A percentile compares a stretch with the other conserved stretches of the same genome.
Evolutionary conservation across 2,888 invertebrate genomes (phyloP).

Genomic region (Glaucopsyche alexis): DNA sequence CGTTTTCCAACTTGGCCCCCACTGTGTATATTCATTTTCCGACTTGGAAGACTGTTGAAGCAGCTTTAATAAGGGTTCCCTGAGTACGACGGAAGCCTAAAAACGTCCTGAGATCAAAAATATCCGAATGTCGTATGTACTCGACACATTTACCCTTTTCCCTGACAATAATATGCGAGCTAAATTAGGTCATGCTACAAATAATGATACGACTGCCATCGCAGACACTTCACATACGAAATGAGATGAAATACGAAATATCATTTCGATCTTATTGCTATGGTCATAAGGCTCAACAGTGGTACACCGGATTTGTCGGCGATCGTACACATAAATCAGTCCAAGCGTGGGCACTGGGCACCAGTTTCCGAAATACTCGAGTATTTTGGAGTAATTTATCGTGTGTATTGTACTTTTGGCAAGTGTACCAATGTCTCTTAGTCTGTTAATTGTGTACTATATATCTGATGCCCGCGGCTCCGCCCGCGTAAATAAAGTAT

Average conservation of each 20-base stretch:
- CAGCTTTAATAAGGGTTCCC: no score
- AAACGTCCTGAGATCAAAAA: no score
- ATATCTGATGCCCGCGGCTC: no score
- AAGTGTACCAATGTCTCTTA: background rate
- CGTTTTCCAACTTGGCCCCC: no score
- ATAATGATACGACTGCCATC: background rate
- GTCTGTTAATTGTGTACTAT: background rate
- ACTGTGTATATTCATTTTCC: no score
- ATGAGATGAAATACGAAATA: background rate
- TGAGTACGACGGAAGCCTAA: no score
- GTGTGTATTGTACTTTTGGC: background rate
- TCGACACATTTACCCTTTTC: background rate
- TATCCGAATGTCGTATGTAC: background rate
- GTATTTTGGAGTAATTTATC: constrained; percentile 2
- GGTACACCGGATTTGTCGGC: no score
- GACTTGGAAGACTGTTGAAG: no score
- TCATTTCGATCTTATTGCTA: no score
- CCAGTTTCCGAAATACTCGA: background rate
- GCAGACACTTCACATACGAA: background rate
- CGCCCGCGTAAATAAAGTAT: no score
- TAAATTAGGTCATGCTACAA: background rate
- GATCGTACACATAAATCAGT: background rate
- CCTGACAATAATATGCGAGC: background rate
- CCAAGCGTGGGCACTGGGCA: background rate
- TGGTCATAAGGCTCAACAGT: no score